Evolutionary conservation across 2,797 vertebrate species (phyloP).

Genomic region (Labeo calbasu): DNA sequence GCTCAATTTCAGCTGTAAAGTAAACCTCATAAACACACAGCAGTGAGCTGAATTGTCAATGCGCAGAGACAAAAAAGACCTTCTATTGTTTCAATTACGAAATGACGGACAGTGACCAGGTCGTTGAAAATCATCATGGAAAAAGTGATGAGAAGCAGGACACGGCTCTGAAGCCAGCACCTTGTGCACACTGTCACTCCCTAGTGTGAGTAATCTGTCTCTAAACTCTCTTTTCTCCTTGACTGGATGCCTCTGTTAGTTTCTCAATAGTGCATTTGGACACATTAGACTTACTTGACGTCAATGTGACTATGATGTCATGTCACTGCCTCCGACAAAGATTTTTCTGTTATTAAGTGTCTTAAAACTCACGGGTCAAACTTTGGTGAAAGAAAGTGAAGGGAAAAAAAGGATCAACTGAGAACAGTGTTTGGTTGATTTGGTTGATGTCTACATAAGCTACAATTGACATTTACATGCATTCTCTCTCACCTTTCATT

Average conservation of each 20-base stretch:
- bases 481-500: slow-evolving; percentile 17
- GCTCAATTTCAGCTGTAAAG: background rate
- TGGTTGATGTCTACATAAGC: background rate
- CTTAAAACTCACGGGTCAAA: slow-evolving; percentile 34
- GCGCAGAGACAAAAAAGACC: background rate
- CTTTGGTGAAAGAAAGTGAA: slow-evolving; percentile 5
- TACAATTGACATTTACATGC: slow-evolving; percentile 1
- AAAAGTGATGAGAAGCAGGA: slow-evolving; percentile 20
- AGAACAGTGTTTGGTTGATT: slow-evolving; percentile 15
- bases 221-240: background rate
- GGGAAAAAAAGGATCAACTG: background rate
- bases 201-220: slow-evolving; percentile 34
- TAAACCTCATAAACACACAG: background rate
- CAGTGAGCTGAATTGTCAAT: background rate
- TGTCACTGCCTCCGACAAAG: slow-evolving; percentile 15
- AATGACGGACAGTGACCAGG: slow-evolving; percentile 13
- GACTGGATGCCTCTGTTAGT: slow-evolving; percentile 21
- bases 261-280: slow-evolving; percentile 30
- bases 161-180: background rate
- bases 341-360: slow-evolving; percentile 24
- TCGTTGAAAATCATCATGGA: slow-evolving; percentile 19
- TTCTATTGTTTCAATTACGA: slow-evolving; percentile 12
- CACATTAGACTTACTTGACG: slow-evolving; percentile 30
- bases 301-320: slow-evolving; percentile 39
- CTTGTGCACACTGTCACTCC: slow-evolving; percentile 22